Evolutionary conservation across 2,888 invertebrate species (phyloP).

Genomic region (Parnassius smintheus): DNA sequence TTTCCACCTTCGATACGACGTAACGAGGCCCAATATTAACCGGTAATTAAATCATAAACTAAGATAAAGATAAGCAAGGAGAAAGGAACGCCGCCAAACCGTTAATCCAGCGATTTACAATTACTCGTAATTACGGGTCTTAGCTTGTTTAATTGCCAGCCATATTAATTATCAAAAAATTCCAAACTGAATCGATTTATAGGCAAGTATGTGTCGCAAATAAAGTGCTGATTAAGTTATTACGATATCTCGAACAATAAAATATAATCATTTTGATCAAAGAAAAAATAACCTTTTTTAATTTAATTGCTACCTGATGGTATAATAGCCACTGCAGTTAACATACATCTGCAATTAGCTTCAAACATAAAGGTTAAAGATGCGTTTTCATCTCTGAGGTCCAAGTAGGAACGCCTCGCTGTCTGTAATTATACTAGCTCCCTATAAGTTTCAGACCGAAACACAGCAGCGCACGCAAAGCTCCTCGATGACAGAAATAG

Average conservation of each 20-base stretch:
- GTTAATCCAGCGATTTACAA: constrained; percentile 76
- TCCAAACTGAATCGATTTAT: constrained; percentile 52
- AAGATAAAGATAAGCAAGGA: constrained; percentile 62
- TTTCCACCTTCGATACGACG: constrained; percentile 60
- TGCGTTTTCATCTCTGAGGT: too few species aligned
- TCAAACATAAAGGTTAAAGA: too few species aligned
- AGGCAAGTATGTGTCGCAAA: constrained; percentile 25
- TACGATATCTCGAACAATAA: constrained; percentile 25
- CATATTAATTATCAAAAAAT: constrained; percentile 76
- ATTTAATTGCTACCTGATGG: too few species aligned
- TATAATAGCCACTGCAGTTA: too few species aligned
- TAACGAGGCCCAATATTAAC: constrained; percentile 55
- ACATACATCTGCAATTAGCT: too few species aligned
- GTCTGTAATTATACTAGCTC: too few species aligned
- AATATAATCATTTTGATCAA: constrained; percentile 15
- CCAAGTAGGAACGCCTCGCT: too few species aligned
- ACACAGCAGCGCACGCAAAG: too few species aligned
- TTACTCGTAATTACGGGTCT: constrained; percentile 68
- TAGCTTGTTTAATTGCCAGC: constrained; percentile 64
- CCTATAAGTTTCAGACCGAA: too few species aligned
- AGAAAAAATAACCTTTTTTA: background rate
- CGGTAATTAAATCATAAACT: constrained; percentile 77
- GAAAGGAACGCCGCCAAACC: constrained; percentile 45
- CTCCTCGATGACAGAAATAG: too few species aligned
- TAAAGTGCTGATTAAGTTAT: constrained; percentile 36